Evolutionary conservation across 2,888 invertebrate genomes (phyloP).

Genomic region (Nomada fabriciana): DNA sequence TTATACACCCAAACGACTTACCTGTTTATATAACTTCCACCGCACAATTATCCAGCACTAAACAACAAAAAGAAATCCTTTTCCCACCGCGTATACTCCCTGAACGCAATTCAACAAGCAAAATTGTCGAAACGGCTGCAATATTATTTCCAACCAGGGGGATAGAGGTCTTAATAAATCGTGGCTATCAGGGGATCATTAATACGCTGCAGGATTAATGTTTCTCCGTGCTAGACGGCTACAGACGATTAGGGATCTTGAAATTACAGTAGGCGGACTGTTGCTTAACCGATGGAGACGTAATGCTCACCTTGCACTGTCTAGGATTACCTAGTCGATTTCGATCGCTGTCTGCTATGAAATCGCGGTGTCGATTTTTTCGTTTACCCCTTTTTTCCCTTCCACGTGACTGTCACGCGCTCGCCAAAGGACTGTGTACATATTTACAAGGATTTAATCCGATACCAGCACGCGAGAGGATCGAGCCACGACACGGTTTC

Average conservation of each 20-base stretch:
- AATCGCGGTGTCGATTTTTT: conserved; percentile 45
- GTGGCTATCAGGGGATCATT: conserved; percentile 40
- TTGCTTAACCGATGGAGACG: conserved; percentile 69
- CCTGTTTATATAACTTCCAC: too few relatives aligned
- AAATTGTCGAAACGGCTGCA: background rate
- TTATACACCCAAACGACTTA: too few relatives aligned
- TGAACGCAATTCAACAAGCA: background rate
- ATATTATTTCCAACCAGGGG: background rate
- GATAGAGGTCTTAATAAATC: conserved; percentile 40
- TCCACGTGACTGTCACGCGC: conserved; percentile 25
- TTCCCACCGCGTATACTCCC: background rate
- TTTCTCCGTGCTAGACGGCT: conserved; percentile 38
- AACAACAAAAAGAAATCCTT: background rate
- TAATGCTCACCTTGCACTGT: conserved; percentile 69
- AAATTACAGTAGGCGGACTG: conserved; percentile 70
- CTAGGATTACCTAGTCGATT: conserved; percentile 68
- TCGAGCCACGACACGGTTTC: conserved; percentile 13
- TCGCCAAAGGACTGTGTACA: conserved; percentile 21
- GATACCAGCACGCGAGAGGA: conserved; percentile 11
- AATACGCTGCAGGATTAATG: conserved; percentile 52
- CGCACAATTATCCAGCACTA: too few relatives aligned
- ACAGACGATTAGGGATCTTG: conserved; percentile 68
- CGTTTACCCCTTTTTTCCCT: background rate
- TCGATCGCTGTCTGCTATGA: conserved; percentile 60
- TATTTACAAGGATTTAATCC: conserved; percentile 37